Evolutionary conservation across 1,140 invertebrate genomes (phyloP), one percentile per base, ranked within the genome.

Genomic region (Drosophila paulistorum): DNA sequence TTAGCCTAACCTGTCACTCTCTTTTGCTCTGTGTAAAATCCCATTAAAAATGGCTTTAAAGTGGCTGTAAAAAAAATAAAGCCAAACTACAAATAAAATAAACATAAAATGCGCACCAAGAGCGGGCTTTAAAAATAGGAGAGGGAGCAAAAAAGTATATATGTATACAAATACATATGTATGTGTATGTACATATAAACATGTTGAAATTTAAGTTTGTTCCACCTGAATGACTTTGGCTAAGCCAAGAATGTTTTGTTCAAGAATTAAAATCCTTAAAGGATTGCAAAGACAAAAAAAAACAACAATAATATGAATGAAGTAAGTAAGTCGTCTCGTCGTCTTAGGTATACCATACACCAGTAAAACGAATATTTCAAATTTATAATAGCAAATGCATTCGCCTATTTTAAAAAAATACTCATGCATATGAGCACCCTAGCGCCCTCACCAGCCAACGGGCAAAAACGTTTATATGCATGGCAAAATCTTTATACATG

Each of bases 1-100:
- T 26, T 4, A 26, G 58, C 11, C 4, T 39, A 9, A 4, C 17
- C 37, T 39, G 33, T 33, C 60, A 45, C 33, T 20, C 33, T 39
- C 23, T 20, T 23, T 33, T 45, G 42, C 45, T 35, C 20, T 64
- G 57, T 33, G 81, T 81, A 85, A 85, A 78, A 78, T 78, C 45
- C 78, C 78, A 85, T 85, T 85, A 85, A 85, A 86, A 85, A 74
- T 86, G 78, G 74, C 82, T 71, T 71, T 80, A 65, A 85, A 85
- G 82, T 85, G 81, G 81, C 68, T 81, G 81, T 85, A 33, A 65
- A 30, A 65, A 41, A 58, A 71, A 54, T 20, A 65, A 55, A 68
- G 66, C 66, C 23, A 41, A 60, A 71, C 30, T 65, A 71, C 64
- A 70, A 79, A 70, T 67, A 65, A 79, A 54, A 54, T 70, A 45